A percentile compares a stretch with the other conserved stretches of the same genome.
Conservation (phyloP, 2,113 vertebrate species). For the Zosterops hypoxanthus region DNA sequence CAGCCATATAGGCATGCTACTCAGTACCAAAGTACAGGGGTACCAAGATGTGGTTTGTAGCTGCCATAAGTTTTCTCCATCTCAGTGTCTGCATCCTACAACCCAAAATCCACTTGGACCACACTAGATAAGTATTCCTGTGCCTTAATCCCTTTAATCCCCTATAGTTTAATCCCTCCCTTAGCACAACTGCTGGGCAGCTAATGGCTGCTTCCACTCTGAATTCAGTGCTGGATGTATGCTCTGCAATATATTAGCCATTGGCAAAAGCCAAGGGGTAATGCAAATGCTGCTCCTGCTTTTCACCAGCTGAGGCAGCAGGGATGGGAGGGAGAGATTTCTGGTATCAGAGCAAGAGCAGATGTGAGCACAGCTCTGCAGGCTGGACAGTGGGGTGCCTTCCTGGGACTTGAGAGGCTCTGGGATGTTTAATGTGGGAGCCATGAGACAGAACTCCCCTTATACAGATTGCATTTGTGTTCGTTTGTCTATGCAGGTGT, state of each 20-base stretch:
- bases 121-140: background rate
- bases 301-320: background rate
- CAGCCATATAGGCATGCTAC: accelerated
- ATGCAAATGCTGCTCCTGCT: background rate
- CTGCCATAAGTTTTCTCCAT: background rate
- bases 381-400: background rate
- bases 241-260: background rate
- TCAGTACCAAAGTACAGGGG: background rate
- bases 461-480: accelerated
- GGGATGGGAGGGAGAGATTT: background rate
- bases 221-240: background rate
- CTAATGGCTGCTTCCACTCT: background rate
- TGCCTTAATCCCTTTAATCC: conserved; percentile 1
- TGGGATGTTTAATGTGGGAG: background rate
- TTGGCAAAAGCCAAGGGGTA: background rate
- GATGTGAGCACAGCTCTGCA: background rate
- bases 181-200: background rate
- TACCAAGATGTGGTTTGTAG: background rate
- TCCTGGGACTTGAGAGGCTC: background rate
- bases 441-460: background rate
- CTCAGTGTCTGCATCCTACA: background rate
- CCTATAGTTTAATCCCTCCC: background rate
- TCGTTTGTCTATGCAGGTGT: background rate
- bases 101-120: background rate
- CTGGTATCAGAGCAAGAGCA: background rate